Conservation (phyloP, 1,140 invertebrate species). For the Apis laboriosa region DNA sequence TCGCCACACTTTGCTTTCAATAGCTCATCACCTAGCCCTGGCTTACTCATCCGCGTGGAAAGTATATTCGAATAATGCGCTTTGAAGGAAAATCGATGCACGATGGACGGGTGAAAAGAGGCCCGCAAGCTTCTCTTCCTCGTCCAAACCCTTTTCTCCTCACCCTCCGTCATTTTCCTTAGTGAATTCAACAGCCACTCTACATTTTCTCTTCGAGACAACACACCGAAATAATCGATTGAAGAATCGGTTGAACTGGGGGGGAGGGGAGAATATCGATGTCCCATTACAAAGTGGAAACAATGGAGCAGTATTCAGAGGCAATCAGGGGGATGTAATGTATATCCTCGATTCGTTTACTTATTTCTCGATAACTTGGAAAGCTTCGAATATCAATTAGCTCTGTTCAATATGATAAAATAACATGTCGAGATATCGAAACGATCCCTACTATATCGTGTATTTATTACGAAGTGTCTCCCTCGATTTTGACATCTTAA, state of each 20-base stretch:
- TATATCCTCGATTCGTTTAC: too few relatives aligned
- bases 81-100: constrained; percentile 67
- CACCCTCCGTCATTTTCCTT: constrained; percentile 17
- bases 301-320: neutral
- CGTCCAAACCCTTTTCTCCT: neutral
- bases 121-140: neutral
- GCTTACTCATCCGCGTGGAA: constrained; percentile 69
- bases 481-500: too few relatives aligned
- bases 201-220: constrained; percentile 31
- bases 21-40: constrained; percentile 70
- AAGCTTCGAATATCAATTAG: neutral
- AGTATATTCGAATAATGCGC: constrained; percentile 70
- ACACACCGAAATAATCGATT: constrained; percentile 14
- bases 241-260: neutral
- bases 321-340: neutral
- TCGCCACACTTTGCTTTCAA: constrained; percentile 72
- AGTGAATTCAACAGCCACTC: constrained; percentile 47
- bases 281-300: neutral
- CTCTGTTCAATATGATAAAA: neutral
- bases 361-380: neutral
- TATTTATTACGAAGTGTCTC: too few relatives aligned
- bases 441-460: too few relatives aligned
- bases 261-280: neutral
- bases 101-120: constrained; percentile 35
- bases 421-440: too few relatives aligned